Evolutionary conservation across 2,113 vertebrate species (phyloP).

Genomic region (Cryptomyrus ogoouensis): DNA sequence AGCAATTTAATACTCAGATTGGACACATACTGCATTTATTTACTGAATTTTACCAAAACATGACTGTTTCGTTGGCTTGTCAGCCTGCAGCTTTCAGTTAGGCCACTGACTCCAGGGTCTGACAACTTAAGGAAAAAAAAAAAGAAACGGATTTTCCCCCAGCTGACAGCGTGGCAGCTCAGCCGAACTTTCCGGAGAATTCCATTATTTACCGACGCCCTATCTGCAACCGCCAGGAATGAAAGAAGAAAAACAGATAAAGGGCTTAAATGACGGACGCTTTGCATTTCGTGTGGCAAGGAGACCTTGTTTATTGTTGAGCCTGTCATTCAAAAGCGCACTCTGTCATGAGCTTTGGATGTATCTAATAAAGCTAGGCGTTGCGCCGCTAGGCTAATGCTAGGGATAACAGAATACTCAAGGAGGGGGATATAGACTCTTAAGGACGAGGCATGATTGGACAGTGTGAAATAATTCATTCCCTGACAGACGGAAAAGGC

Average conservation of each 20-base stretch:
- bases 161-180: slow-evolving; percentile 56
- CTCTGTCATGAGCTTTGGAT: neutral
- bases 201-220: slow-evolving; percentile 68
- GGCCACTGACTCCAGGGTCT: slow-evolving; percentile 63
- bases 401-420: neutral
- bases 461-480: neutral
- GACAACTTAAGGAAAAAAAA: slow-evolving; percentile 49
- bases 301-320: slow-evolving; percentile 21
- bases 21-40: slow-evolving; percentile 61
- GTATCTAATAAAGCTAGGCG: slow-evolving; percentile 8
- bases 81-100: slow-evolving; percentile 61
- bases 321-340: slow-evolving; percentile 12
- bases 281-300: slow-evolving; percentile 18
- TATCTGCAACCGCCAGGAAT: slow-evolving; percentile 27
- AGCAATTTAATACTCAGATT: slow-evolving; percentile 64
- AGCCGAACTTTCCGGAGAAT: slow-evolving; percentile 52
- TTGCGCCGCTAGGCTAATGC: neutral
- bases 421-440: slow-evolving; percentile 3
- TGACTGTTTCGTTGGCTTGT: slow-evolving; percentile 66
- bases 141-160: slow-evolving; percentile 67
- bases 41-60: slow-evolving; percentile 66
- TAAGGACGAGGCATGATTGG: neutral
- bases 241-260: slow-evolving; percentile 20
- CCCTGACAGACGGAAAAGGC: neutral
- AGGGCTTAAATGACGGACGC: slow-evolving; percentile 22